Evolutionary conservation across 2,888 invertebrate genomes (phyloP).

Genomic region (Rapana venosa): DNA sequence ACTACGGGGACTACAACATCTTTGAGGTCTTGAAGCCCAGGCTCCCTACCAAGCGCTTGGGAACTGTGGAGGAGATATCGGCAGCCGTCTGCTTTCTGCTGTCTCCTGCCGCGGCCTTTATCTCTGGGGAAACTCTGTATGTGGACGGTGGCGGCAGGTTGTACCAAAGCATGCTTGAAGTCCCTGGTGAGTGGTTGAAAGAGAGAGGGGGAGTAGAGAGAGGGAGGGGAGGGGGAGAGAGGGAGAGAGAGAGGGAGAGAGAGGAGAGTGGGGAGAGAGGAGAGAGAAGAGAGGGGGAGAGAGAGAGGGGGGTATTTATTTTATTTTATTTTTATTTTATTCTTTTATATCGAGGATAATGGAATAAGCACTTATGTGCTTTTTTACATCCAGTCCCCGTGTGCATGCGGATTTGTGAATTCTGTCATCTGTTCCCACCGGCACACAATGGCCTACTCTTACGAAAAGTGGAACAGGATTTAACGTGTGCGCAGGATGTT

Average conservation of each 20-base stretch:
- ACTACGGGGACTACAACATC: slow-evolving; percentile 7
- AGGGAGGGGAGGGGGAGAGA: background rate
- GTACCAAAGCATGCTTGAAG: slow-evolving; percentile 66
- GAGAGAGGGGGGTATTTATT: too few species aligned
- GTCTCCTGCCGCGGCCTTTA: slow-evolving; percentile 79
- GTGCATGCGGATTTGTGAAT: too few species aligned
- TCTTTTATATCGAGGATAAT: too few species aligned
- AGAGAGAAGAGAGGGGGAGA: too few species aligned
- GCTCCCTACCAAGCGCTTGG: slow-evolving; percentile 22
- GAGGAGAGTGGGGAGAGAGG: background rate
- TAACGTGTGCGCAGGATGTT: background rate
- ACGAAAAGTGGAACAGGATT: too few species aligned
- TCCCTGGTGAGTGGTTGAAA: slow-evolving; percentile 62
- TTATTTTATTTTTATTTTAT: too few species aligned
- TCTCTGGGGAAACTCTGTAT: slow-evolving; percentile 79
- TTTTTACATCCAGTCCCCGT: too few species aligned
- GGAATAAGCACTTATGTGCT: background rate
- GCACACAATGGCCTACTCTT: too few species aligned
- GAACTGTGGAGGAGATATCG: slow-evolving; percentile 67
- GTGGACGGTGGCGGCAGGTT: slow-evolving; percentile 79
- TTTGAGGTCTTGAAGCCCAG: background rate
- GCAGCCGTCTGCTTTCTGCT: slow-evolving; percentile 78
- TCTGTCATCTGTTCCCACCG: too few species aligned
- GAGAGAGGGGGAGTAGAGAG: background rate
- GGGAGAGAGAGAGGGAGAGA: background rate